Evolutionary conservation across 2,888 invertebrate genomes (phyloP).

Genomic region (Dinocampus coccinellae): DNA sequence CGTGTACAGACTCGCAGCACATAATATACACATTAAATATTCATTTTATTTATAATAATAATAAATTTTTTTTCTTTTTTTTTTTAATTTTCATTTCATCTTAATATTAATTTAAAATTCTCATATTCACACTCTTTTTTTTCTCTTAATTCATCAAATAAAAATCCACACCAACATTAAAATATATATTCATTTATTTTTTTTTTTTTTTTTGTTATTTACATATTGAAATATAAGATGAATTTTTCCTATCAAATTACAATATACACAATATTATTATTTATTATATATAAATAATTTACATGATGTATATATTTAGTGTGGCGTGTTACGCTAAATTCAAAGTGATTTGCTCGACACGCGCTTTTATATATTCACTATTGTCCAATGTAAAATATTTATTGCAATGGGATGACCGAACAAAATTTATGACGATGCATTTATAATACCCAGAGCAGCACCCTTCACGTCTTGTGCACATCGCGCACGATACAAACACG

Average conservation of each 20-base stretch:
- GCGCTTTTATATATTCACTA: slow-evolving; percentile 36
- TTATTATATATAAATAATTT: neutral
- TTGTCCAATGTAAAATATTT: slow-evolving; percentile 57
- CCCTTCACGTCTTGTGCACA: slow-evolving; percentile 10
- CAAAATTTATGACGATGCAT: slow-evolving; percentile 55
- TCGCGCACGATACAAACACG: neutral
- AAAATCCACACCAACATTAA: neutral
- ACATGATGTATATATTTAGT: neutral
- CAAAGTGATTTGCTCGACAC: slow-evolving; percentile 51
- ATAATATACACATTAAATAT: neutral
- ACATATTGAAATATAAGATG: neutral
- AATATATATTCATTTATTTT: neutral
- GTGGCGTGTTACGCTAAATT: slow-evolving; percentile 28
- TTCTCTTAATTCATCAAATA: neutral
- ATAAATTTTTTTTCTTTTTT: neutral
- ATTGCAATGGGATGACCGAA: slow-evolving; percentile 66
- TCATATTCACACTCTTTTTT: neutral
- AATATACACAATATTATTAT: neutral
- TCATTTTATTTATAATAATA: neutral
- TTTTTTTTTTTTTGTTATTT: too few relatives aligned
- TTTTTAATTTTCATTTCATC: neutral
- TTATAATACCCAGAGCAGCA: neutral
- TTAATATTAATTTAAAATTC: neutral
- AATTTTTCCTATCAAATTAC: neutral
- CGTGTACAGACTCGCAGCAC: too few relatives aligned